Base-by-base conservation (phyloP, 2,888 invertebrate genomes). In the Piscicola geometra region DNA sequence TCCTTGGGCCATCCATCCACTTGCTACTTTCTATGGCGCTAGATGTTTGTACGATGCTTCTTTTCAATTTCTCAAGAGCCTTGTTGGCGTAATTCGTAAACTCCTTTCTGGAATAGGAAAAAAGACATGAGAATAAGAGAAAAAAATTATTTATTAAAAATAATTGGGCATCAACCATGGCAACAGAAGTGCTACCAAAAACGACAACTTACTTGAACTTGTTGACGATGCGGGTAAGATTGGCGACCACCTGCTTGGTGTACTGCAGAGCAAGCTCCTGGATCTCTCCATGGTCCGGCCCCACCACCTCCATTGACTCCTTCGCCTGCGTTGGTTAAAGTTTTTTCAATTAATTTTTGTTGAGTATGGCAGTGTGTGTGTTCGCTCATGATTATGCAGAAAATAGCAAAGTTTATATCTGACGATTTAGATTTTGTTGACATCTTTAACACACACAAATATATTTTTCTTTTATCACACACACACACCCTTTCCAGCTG, bases 1-100 rank as follows among this genome's bases (percentile, higher is more conserved):
- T 83, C 76, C 82, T 80, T 15, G 83, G 82, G 5, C 83, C 83
- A 5, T 79, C 79, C 72, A 79, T 78, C 84, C 84, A 84, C 80
- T 81, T 80, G 77, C 83, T 83, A 64, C 80, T 77, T 75, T 81
- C 77, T 5, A 84, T 80, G 75, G 83, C 83, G 67, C 80, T 80
- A 35, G 82, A 82, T 0, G 83, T 83, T 75, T 81, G 81, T 47
- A 82, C 79, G 18, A 84, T 80, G 76, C 82, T 82, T 12, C 82
- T 80, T 21, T 80, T 79, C 67, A 84, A 79, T 70, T 81, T 81
- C 41, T 82, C 80, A 33, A 83, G 77, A 3, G 82, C 78, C 68
- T 81, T 81, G 69, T 80, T 78, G 21, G 82, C 82, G 56, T 83
- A 82, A 21, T 77, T 78, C n/a, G 81, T 76, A 74, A 82, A 83